phyloP scores from a whole-genome alignment of 2,888 invertebrate species.

The Troilus luridus region DNA sequence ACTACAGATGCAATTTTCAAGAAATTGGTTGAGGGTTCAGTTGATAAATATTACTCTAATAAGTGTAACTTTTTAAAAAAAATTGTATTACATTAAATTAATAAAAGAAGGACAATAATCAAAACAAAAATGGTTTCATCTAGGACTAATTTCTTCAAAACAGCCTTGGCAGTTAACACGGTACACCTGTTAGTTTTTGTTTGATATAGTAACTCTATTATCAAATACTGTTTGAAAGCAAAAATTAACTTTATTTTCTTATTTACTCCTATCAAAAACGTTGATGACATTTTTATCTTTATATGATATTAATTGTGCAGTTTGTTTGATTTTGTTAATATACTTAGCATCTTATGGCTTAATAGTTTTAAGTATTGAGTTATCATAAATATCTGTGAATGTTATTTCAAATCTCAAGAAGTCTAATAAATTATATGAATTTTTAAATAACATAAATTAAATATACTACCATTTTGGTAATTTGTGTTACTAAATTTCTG shows the following conservation, averaged over 20 bases:
- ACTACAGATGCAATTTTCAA: too few species aligned
- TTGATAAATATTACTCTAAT: too few species aligned
- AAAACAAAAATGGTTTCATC: background rate
- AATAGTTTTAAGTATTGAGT: background rate
- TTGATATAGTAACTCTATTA: background rate
- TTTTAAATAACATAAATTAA: background rate
- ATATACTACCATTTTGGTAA: too few species aligned
- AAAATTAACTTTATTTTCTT: background rate
- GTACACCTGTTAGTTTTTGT: background rate
- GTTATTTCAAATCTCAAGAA: background rate
- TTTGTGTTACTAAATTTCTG: background rate
- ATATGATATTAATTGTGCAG: background rate
- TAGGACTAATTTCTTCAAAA: background rate
- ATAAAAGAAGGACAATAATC: background rate
- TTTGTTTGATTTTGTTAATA: background rate
- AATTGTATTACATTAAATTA: too few species aligned
- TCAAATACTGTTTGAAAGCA: background rate
- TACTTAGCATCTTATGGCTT: background rate
- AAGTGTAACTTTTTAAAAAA: too few species aligned
- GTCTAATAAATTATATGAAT: background rate
- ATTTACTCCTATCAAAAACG: too few species aligned
- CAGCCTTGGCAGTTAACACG: background rate
- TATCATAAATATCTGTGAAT: background rate
- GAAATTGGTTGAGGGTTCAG: too few species aligned
- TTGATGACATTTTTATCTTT: background rate